phyloP scores from a whole-genome alignment of 2,888 invertebrate species.

The Gandaritis pyraliata region DNA sequence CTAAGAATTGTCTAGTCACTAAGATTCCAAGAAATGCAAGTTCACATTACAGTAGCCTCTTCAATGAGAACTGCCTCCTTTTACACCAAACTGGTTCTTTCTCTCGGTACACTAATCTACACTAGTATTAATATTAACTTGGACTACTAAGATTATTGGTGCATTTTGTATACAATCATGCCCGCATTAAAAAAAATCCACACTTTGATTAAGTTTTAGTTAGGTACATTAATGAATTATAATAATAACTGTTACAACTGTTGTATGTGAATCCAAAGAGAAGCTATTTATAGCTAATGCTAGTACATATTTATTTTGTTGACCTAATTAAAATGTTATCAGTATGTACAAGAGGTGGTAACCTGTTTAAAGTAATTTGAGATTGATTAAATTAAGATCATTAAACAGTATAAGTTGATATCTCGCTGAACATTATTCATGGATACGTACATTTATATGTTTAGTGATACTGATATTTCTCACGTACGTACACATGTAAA shows the following conservation, averaged over 20 bases:
- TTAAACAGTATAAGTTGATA: conserved; percentile 8
- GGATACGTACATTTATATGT: conserved; percentile 22
- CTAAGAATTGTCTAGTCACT: too few relatives aligned
- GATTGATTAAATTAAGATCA: neutral
- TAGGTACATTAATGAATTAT: too few relatives aligned
- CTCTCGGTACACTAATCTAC: neutral
- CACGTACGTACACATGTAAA: conserved; percentile 82
- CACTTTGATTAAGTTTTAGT: too few relatives aligned
- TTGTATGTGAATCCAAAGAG: too few relatives aligned
- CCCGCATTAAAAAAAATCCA: too few relatives aligned
- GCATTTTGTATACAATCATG: too few relatives aligned
- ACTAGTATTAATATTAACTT: neutral
- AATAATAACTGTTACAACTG: too few relatives aligned
- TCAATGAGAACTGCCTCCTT: neutral
- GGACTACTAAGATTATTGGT: neutral
- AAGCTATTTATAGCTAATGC: too few relatives aligned
- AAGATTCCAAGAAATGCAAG: too few relatives aligned
- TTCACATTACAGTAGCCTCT: neutral
- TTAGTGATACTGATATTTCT: conserved; percentile 70
- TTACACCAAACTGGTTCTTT: neutral
- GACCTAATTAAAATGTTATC: neutral
- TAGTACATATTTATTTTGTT: too few relatives aligned
- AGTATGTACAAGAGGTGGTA: neutral
- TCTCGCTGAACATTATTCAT: conserved; percentile 26
- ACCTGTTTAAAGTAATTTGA: neutral